Evolutionary conservation across 2,113 vertebrate genomes (phyloP).

Genomic region (Carollia perspicillata): DNA sequence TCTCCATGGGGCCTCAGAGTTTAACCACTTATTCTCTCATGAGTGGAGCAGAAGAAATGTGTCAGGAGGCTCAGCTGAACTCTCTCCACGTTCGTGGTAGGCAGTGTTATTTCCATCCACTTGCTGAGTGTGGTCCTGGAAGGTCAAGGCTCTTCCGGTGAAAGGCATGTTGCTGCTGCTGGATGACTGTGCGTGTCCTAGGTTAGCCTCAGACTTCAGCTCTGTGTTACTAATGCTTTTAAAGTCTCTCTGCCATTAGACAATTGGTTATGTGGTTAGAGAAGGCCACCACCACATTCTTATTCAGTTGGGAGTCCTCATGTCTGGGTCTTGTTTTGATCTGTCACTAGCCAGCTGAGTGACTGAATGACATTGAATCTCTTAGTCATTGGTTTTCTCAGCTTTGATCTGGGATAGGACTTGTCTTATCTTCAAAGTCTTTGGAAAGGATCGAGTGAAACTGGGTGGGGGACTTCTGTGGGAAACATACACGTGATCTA

Average conservation of each 20-base stretch:
- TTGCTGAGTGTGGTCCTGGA: not conserved
- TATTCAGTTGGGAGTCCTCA: not conserved
- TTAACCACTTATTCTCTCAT: conserved; percentile 56
- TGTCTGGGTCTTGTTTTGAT: not conserved
- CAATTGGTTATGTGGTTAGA: not conserved
- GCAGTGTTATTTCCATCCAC: conserved; percentile 48
- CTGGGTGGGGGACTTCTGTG: not conserved
- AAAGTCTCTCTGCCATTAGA: conserved; percentile 1
- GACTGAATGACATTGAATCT: not conserved
- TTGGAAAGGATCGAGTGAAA: not conserved
- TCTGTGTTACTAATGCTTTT: conserved; percentile 45
- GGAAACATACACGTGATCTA: not conserved
- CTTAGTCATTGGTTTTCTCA: not conserved
- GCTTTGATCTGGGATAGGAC: not conserved
- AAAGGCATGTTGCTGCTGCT: not conserved
- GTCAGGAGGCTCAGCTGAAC: not conserved
- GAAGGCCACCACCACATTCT: not conserved
- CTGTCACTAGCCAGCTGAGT: not conserved
- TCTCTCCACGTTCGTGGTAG: not conserved
- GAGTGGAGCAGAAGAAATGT: conserved; percentile 55
- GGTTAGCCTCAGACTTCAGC: conserved; percentile 58
- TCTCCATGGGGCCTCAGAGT: not conserved
- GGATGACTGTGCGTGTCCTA: conserved; percentile 20
- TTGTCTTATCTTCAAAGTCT: not conserved
- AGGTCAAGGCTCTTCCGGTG: conserved; percentile 17